Conservation (phyloP, 2,113 vertebrate genomes). For the Silurus asotus region DNA sequence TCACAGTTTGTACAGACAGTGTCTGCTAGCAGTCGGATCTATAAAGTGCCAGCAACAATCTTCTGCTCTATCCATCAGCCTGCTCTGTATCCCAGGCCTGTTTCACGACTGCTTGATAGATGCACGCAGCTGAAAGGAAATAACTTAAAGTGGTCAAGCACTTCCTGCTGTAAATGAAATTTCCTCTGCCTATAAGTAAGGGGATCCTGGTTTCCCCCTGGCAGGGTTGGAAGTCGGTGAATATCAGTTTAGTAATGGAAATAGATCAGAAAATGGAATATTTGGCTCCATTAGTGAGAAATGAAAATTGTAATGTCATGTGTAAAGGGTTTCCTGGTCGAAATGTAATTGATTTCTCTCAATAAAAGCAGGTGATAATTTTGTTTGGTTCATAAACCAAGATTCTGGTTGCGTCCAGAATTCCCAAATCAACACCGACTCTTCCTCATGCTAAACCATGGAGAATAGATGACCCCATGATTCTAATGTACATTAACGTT, state of each 20-base stretch:
- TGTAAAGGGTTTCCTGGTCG: conserved; percentile 4
- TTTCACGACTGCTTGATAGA: conserved; percentile 30
- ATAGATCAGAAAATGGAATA: conserved; percentile 36
- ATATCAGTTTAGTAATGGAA: conserved; percentile 28
- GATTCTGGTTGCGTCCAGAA: conserved; percentile 19
- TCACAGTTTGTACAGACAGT: conserved; percentile 8
- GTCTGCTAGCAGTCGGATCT: conserved; percentile 36
- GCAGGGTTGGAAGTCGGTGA: background rate
- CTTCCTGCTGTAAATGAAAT: conserved; percentile 47
- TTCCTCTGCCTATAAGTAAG: conserved; percentile 27
- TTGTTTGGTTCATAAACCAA: conserved; percentile 15
- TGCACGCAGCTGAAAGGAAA: conserved; percentile 34
- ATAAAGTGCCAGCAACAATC: conserved; percentile 30
- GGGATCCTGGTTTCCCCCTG: conserved; percentile 22
- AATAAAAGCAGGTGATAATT: background rate
- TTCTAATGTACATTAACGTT: conserved; percentile 68
- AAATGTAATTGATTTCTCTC: conserved; percentile 36
- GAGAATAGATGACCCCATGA: conserved; percentile 47
- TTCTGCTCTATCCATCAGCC: conserved; percentile 35
- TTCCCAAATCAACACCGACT: conserved; percentile 37
- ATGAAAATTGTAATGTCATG: conserved; percentile 12
- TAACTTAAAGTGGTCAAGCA: conserved; percentile 44
- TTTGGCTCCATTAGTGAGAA: conserved; percentile 13
- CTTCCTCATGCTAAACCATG: background rate
- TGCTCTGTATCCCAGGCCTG: conserved; percentile 8